Evolutionary conservation across 2,888 invertebrate species (phyloP), one percentile per base, ranked within the genome.

Genomic region (Diogma glabrata): DNA sequence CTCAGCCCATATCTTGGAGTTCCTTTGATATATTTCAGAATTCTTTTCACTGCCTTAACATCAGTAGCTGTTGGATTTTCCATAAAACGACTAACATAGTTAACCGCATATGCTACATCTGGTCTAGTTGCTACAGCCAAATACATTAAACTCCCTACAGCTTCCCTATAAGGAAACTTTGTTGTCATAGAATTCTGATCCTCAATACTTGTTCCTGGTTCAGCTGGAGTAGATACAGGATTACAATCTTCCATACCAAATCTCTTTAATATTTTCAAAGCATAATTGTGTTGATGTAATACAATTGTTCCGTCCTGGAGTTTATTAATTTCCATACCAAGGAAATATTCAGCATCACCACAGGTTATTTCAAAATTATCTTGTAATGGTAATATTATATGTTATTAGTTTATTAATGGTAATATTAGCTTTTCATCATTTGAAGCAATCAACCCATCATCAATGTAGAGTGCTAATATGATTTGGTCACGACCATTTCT

Each of bases 31-130:
- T 57, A 56, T 24, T 52, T 52, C 16, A 55, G 51, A 24, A 56
- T 57, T 9, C 55, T 22, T 28, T 57, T 58, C 12, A 54, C 47
- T 7, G 56, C 53, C 7, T 28, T 12, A 14, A 55, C 45, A 45
- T 58, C 55, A 2, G 17, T 30, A 1, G 8, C 2, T 16, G 45
- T 47, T 9, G 56, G 57, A 19, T 51, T 51, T 17, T 57, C 55
- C 22, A 53, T 2, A 26, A 17, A 50, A n/a, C 50, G 19, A 22
- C 51, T 49, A 2, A 46, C 47, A 7, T 19, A 16, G 12, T 36
- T 17, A 14, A 51, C 51, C n/a, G 51, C 46, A 51, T 20, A 51
- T 12, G 36, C 22, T 14, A 51, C 47, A 19, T 51, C 51, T 20
- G 47, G 51, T 23, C 47, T 23, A 5, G 51, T 51, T 6, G 43